Conservation (phyloP, 2,888 invertebrate genomes). For the Caenorhabditis japonica region DNA sequence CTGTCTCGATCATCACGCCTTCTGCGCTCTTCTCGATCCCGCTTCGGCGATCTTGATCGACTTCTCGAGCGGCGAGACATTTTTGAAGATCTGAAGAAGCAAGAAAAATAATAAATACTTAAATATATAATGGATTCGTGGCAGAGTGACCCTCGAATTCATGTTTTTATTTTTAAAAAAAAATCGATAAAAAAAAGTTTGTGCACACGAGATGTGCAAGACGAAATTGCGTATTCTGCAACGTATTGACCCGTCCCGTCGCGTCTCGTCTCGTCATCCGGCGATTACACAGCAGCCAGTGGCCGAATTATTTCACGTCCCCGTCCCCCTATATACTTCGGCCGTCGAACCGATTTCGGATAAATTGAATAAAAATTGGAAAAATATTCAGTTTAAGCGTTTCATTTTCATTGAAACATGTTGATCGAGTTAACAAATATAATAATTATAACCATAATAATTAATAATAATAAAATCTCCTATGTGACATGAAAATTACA, state of each 20-base stretch:
- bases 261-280: too few relatives aligned
- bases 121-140: too few relatives aligned
- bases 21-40: slow-evolving; percentile 47
- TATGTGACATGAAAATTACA: slow-evolving; percentile 17
- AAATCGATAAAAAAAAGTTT: not conserved
- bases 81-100: too few relatives aligned
- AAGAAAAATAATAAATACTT: too few relatives aligned
- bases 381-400: not conserved
- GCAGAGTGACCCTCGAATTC: too few relatives aligned
- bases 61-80: slow-evolving; percentile 41
- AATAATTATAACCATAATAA: too few relatives aligned
- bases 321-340: slow-evolving; percentile 1
- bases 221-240: too few relatives aligned
- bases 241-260: slow-evolving; percentile 30
- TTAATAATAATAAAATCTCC: not conserved
- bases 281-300: slow-evolving; percentile 15
- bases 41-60: slow-evolving; percentile 28
- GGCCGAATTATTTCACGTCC: not conserved
- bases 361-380: not conserved
- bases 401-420: not conserved
- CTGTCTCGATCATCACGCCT: slow-evolving; percentile 43
- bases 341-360: not conserved
- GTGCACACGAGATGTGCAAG: too few relatives aligned
- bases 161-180: not conserved
- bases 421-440: too few relatives aligned